phyloP scores from a whole-genome alignment of 2,113 vertebrate genomes.

The Scortum barcoo region DNA sequence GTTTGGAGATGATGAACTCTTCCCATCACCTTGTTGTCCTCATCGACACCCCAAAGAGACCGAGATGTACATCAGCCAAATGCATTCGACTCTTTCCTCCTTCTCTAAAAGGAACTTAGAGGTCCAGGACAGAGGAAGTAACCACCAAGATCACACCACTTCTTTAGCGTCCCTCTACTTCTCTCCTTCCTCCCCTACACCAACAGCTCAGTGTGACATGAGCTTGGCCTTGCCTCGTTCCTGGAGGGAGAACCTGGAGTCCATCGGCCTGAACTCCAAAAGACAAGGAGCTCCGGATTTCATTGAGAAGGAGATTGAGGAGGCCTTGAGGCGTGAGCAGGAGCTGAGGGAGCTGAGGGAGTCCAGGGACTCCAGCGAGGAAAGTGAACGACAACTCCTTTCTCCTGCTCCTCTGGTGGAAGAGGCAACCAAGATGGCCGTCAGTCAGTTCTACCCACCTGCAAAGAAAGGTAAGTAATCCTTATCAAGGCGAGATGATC shows the following conservation, averaged over 20 bases:
- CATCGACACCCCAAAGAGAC: constrained; percentile 75
- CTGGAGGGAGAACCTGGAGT: constrained; percentile 73
- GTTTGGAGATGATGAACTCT: constrained; percentile 21
- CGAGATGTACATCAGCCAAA: not conserved
- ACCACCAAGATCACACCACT: not conserved
- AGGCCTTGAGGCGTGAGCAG: constrained; percentile 86
- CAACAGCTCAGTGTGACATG: not conserved
- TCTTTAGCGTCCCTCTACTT: constrained; percentile 4
- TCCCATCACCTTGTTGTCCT: constrained; percentile 78
- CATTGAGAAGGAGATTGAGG: constrained; percentile 90
- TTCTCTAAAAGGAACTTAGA: not conserved
- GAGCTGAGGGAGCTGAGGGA: constrained; percentile 85
- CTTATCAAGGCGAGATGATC: not conserved
- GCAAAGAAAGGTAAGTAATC: constrained; percentile 39
- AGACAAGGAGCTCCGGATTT: constrained; percentile 75
- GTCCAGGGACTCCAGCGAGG: constrained; percentile 55
- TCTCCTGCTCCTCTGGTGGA: constrained; percentile 63
- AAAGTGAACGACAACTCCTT: not conserved
- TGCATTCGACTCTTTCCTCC: not conserved
- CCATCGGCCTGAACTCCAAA: constrained; percentile 74
- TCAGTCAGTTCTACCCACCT: constrained; percentile 51
- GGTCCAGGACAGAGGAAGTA: not conserved
- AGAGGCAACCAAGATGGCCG: constrained; percentile 40
- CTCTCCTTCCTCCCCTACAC: constrained; percentile 6
- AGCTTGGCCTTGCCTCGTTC: not conserved